Evolutionary conservation across 2,797 vertebrate species (phyloP), one percentile per base, ranked within the genome.

Genomic region (Gallinago stenura): DNA sequence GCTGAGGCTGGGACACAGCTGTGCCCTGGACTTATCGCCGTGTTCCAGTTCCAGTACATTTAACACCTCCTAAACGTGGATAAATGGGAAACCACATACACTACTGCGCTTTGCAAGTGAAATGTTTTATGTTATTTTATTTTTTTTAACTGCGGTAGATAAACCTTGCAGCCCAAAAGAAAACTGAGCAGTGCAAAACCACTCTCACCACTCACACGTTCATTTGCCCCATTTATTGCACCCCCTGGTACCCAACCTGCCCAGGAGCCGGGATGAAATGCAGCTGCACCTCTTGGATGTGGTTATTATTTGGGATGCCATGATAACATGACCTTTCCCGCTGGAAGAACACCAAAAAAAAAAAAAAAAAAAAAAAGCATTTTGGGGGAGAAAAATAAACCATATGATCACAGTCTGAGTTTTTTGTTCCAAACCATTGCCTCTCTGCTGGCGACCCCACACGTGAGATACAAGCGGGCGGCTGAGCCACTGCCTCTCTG

Each of bases 291-390:
- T 68, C 94, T 89, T 84, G 82, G 92, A 77, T 61, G 88, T 15
- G 53, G 86, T 57, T 72, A 87, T 78, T 88, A 81, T 83, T 95
- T 96, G 87, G 94, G 87, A 91, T 84, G 62, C 89, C 51, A 53
- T 10, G 20, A 89, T 87, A 92, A 76, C 12, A 9, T 50, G 94
- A 97, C 95, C 90, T 97, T 92, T 51, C 35, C 60, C 45, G 48
- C 46, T 70, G 70, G 70, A 80, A 7, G 93, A 83, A 57, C 61
- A 87, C 57, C 50, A 87, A 83, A 48, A 3, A 46, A 43, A 43
- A 46, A 83, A 87, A 83, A 48, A 3, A 46, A 43, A 43, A 21
- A 21, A 21, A 46, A 21, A 22, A 2, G 10, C 45, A 12, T 70
- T 85, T 75, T 9, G n/a, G 1, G 25, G 28, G 13, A 22, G n/a